Evolutionary conservation across 2,113 vertebrate species (phyloP), one percentile per base, ranked within the genome.

Genomic region (Thalassarche chlororhynchos): DNA sequence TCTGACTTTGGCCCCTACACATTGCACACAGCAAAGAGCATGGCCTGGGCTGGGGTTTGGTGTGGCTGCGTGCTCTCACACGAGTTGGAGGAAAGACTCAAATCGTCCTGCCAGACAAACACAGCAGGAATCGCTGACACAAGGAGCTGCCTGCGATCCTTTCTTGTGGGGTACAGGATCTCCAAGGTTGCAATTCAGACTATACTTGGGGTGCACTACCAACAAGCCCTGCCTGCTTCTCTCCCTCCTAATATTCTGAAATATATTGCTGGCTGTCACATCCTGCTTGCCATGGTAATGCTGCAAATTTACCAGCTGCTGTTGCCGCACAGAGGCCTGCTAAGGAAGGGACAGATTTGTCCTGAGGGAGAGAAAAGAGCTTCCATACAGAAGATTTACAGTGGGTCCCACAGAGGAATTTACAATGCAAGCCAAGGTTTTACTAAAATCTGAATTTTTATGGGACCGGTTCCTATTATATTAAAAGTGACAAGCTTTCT

Each of bases 401-500:
- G 29, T 49, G n/a, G 38, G 47, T 46, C 58, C 64, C 76, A 29
- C 1, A 4, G 36, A 89, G 51, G 38, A 60, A 78, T 93, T 89
- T 89, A 58, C 31, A 76, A 34, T 31, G 51, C 28, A 84, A 74
- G 31, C 26, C 36, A 74, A 87, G 55, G 55, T 70, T 93, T 69
- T 65, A 62, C 34, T 44, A 60, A 94, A 92, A 77, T 40, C 51
- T 44, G 60, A 72, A 49, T 94, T 93, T 92, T 91, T 72, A 92
- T 65, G 44, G 44, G 31, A 31, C 52, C 0, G 0, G 24, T 65
- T 90, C 18, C 52, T 89, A 25, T n/a, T 65, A 55, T 32, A 91
- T 76, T 79, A 76, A 32, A 88, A 95, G 62, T 51, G 76, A 80
- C 66, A 93, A 64, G 71, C 40, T 77, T 88, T 90, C 54, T 74